phyloP scores from a whole-genome alignment of 2,888 invertebrate species.

The Xestia c-nigrum region DNA sequence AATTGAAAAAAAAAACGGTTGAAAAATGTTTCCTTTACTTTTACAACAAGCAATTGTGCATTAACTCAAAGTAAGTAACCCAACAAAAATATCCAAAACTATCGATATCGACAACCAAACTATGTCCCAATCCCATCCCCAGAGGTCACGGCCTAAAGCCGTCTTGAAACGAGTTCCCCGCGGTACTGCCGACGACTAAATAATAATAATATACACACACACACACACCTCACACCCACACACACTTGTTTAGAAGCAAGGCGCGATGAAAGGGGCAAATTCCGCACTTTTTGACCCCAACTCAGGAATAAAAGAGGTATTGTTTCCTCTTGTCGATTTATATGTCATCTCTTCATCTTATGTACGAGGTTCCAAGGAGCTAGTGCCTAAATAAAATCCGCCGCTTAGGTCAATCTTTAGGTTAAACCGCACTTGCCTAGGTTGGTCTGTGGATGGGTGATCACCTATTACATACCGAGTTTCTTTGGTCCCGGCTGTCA shows the following conservation, averaged over 20 bases:
- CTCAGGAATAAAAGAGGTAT: constrained; percentile 26
- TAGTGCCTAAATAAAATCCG: too few relatives aligned
- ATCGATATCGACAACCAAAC: constrained; percentile 66
- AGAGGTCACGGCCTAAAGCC: constrained; percentile 89
- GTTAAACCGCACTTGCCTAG: too few relatives aligned
- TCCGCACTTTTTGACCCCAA: constrained; percentile 60
- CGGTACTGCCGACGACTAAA: constrained; percentile 81
- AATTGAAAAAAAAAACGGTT: not conserved
- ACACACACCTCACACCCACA: constrained; percentile 64
- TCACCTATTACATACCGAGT: too few relatives aligned
- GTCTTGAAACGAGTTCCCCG: constrained; percentile 83
- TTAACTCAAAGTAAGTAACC: not conserved
- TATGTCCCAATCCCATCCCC: constrained; percentile 69
- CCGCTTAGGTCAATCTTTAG: too few relatives aligned
- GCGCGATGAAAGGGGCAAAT: constrained; percentile 55
- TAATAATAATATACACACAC: constrained; percentile 83
- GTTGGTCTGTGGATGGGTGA: too few relatives aligned
- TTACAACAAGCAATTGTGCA: not conserved
- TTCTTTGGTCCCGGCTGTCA: too few relatives aligned
- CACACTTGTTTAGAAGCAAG: constrained; percentile 26
- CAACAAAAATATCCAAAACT: constrained; percentile 40
- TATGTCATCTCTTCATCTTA: constrained; percentile 12
- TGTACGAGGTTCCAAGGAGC: not conserved
- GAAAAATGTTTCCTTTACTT: not conserved
- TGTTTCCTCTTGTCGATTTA: constrained; percentile 24